phyloP scores from a whole-genome alignment of 1,140 invertebrate species.

The Trachymyrmex cornetzi region DNA sequence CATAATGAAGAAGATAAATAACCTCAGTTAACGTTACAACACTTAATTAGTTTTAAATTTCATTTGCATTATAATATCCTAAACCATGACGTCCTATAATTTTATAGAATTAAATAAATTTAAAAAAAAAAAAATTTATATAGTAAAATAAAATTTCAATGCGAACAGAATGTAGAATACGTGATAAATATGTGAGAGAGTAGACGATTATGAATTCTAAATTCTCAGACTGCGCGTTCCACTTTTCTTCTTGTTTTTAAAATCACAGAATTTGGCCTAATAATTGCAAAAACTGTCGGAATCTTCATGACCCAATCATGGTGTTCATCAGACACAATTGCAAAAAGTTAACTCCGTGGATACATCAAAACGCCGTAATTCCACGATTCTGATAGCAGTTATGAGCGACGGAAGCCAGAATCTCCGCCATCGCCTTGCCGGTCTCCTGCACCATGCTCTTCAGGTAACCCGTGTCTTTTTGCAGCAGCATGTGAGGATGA shows the following conservation, averaged over 20 bases:
- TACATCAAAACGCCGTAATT: constrained; percentile 70
- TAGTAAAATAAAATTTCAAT: too few relatives aligned
- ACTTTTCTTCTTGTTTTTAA: neutral
- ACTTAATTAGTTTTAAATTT: too few relatives aligned
- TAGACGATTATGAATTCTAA: neutral
- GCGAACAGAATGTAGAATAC: too few relatives aligned
- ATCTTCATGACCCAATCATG: neutral
- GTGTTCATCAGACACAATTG: neutral
- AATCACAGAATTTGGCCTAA: neutral
- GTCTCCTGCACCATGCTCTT: constrained; percentile 90
- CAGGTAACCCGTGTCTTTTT: too few relatives aligned
- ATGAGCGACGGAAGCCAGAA: constrained; percentile 76
- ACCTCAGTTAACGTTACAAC: too few relatives aligned
- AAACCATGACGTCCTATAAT: too few relatives aligned
- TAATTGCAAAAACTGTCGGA: neutral
- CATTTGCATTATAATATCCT: too few relatives aligned
- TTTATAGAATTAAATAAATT: too few relatives aligned
- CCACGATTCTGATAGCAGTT: constrained; percentile 73
- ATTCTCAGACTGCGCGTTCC: neutral
- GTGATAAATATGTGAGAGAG: too few relatives aligned
- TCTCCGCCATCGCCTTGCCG: constrained; percentile 86
- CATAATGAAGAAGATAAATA: too few relatives aligned
- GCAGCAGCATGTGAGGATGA: too few relatives aligned
- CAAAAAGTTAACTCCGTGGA: neutral
- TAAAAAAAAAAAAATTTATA: too few relatives aligned